Evolutionary conservation across 2,113 vertebrate species (phyloP).

Genomic region (Trematomus loennbergii): DNA sequence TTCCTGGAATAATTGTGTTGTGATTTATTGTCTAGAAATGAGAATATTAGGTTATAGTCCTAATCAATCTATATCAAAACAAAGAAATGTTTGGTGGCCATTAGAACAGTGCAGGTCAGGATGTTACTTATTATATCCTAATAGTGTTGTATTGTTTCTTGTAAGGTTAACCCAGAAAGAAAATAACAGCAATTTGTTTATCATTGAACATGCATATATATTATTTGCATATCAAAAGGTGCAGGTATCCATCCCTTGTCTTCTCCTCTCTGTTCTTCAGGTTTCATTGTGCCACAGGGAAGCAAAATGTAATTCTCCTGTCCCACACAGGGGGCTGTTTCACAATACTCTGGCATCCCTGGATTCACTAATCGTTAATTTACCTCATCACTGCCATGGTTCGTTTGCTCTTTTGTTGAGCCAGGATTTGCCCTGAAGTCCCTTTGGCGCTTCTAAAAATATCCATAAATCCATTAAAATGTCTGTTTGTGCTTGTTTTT

Average conservation of each 20-base stretch:
- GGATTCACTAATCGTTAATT: constrained; percentile 67
- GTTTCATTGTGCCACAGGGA: constrained; percentile 31
- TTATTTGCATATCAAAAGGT: constrained; percentile 67
- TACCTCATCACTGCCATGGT: constrained; percentile 50
- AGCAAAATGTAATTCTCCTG: constrained; percentile 35
- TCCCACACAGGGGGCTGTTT: constrained; percentile 42
- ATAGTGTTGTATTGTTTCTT: constrained; percentile 27
- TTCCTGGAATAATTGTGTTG: constrained; percentile 71
- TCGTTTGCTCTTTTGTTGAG: constrained; percentile 64
- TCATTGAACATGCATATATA: constrained; percentile 27
- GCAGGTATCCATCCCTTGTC: constrained; percentile 16
- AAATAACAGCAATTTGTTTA: constrained; percentile 32
- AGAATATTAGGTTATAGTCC: constrained; percentile 54
- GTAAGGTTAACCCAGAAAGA: constrained; percentile 28
- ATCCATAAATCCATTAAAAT: constrained; percentile 42
- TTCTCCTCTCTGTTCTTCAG: constrained; percentile 38
- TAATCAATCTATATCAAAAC: constrained; percentile 58
- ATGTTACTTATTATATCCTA: constrained; percentile 1
- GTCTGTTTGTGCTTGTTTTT: constrained; percentile 56
- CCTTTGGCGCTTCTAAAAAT: constrained; percentile 57
- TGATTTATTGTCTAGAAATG: constrained; percentile 64
- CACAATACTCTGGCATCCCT: constrained; percentile 51
- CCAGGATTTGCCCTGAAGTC: constrained; percentile 46
- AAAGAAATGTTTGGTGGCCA: constrained; percentile 18
- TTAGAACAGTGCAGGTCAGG: not conserved